These are phyloP conservation scores for Orthonevra nobilis DNA, from an alignment of 2,888 invertebrate genomes.

Conservation along the genomic window DNA sequence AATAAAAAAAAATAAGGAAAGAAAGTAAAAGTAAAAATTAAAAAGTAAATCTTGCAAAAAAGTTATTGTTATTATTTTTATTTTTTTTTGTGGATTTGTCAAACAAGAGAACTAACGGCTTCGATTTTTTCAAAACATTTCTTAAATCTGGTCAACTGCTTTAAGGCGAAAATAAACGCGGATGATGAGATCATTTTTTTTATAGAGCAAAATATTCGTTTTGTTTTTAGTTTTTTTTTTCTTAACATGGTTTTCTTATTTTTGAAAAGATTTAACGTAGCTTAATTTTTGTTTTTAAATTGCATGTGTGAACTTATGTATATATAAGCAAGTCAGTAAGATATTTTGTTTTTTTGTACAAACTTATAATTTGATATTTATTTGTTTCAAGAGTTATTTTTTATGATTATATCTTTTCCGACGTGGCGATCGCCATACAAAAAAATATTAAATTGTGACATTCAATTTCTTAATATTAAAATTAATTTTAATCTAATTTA, in stretches of 20 bases:
- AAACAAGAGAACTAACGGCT: conserved; percentile 44
- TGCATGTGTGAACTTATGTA: conserved; percentile 53
- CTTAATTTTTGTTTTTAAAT: conserved; percentile 26
- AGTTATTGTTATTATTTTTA: conserved; percentile 67
- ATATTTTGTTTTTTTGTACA: conserved; percentile 20
- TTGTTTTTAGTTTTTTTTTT: conserved; percentile 38
- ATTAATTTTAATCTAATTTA: conserved; percentile 14
- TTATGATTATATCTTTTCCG: background rate
- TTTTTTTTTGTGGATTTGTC: no score
- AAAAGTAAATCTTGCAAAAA: conserved; percentile 76
- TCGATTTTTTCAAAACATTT: conserved; percentile 46
- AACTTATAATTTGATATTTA: conserved; percentile 3
- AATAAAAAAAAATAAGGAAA: no score
- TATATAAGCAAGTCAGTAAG: conserved; percentile 53
- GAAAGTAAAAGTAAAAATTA: conserved; percentile 72
- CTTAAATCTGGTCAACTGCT: no score
- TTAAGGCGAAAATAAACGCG: conserved; percentile 80
- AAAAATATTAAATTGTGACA: conserved; percentile 63
- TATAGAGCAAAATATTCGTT: conserved; percentile 73
- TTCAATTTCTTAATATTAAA: conserved; percentile 5
- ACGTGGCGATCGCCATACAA: conserved; percentile 70
- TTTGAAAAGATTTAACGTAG: conserved; percentile 31
- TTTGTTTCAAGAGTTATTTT: conserved; percentile 30
- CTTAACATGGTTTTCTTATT: conserved; percentile 29
- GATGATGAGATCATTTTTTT: conserved; percentile 80